phyloP scores from a whole-genome alignment of 2,888 invertebrate species.

The Spatulosminthurus flaviceps region DNA sequence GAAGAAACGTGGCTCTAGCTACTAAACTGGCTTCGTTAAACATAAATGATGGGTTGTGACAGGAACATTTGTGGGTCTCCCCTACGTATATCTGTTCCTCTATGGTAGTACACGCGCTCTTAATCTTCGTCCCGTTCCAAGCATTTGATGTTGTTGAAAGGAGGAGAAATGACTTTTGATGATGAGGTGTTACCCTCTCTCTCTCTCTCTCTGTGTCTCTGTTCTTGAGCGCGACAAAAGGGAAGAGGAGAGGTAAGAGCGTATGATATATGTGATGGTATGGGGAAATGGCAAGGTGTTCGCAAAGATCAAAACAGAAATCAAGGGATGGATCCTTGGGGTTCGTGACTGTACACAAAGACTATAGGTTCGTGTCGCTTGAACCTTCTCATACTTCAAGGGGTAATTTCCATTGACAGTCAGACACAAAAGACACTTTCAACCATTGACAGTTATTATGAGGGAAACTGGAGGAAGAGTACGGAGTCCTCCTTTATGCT shows the following conservation, averaged over 20 bases:
- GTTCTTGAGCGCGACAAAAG: background rate
- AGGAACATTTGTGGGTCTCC: conserved; percentile 15
- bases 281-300: background rate
- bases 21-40: conserved; percentile 56
- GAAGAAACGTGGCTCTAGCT: too few species aligned
- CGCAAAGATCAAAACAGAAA: conserved; percentile 39
- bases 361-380: conserved; percentile 11
- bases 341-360: conserved; percentile 58
- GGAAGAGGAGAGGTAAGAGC: conserved; percentile 12
- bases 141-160: conserved; percentile 9
- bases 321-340: conserved; percentile 27
- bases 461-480: too few species aligned
- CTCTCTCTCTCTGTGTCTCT: too few species aligned
- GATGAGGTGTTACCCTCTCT: conserved; percentile 25
- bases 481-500: too few species aligned
- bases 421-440: background rate
- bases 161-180: conserved; percentile 26
- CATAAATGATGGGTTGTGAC: conserved; percentile 48
- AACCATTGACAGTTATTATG: too few species aligned
- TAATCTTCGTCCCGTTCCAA: conserved; percentile 2
- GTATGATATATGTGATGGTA: background rate
- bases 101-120: background rate
- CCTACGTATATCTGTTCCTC: background rate
- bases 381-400: background rate
- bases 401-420: background rate